Evolutionary conservation across 2,797 vertebrate genomes (phyloP), one percentile per base, ranked within the genome.

Genomic region (Takifugu ocellatus): DNA sequence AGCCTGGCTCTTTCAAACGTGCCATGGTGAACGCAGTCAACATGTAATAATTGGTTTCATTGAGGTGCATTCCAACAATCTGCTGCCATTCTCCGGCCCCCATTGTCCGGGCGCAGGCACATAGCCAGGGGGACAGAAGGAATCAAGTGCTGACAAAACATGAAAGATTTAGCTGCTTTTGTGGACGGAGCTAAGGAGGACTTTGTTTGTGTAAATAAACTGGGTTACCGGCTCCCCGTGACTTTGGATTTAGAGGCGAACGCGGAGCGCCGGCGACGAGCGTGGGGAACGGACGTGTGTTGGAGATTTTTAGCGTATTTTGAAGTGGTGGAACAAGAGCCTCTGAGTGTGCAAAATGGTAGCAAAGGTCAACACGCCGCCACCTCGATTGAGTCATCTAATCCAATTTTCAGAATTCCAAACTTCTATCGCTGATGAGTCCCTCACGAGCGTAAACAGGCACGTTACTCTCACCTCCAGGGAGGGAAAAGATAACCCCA

Each of bases 31-130:
- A 95, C 94, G 95, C 95, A 98, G 94, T 98, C 94, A 98, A 98
- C 96, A 98, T 99, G 95, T 99, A 97, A 98, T 99, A 99, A 98
- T 98, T 98, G 96, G 95, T 95, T 96, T 98, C 96, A 98, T 96
- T 98, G 96, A 97, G 94, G 94, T 92, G 93, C 96, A 98, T 98
- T 99, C 97, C 95, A 95, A 95, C 96, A 99, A 98, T 99, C 96
- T 98, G 96, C 96, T 97, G 94, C 95, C 92, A 96, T 98, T 98
- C 96, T 96, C 94, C 93, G 91, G 92, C 92, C 88, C 93, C 86
- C 87, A 98, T 99, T 99, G 97, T 99, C 93, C 92, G 74, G 85
- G 91, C 90, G 93, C 95, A 96, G 96, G 94, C 96, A 95, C 95
- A 97, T 96, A 96, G 95, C 96, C 96, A 96, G 94, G 92, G 89